phyloP scores from a whole-genome alignment of 2,113 vertebrate species.

The Talpa occidentalis region DNA sequence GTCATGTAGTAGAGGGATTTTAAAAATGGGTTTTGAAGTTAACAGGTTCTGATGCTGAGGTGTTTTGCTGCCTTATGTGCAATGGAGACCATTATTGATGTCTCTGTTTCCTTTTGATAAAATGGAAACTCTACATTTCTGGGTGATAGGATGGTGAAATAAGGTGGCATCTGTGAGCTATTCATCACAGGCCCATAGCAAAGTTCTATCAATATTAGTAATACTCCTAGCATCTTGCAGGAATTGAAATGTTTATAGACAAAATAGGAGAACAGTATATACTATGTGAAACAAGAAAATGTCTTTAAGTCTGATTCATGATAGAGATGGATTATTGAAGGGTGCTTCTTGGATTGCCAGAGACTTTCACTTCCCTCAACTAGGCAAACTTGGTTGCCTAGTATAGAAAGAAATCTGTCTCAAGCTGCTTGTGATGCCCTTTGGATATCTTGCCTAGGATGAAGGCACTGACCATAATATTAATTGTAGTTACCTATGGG shows the following conservation, averaged over 20 bases:
- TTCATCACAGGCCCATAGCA: too few species aligned
- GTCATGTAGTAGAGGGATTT: too few species aligned
- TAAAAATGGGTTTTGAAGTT: not conserved
- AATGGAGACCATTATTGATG: not conserved
- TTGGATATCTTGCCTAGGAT: not conserved
- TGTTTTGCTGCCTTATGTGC: not conserved
- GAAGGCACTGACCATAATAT: not conserved
- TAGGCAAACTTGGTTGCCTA: rapidly evolving
- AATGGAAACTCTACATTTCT: not conserved
- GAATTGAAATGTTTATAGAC: too few species aligned
- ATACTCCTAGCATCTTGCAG: too few species aligned
- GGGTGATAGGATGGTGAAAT: not conserved
- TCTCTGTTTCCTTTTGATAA: not conserved
- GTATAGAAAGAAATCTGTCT: not conserved
- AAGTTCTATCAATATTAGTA: too few species aligned
- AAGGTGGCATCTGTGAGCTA: too few species aligned
- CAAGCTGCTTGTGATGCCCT: not conserved
- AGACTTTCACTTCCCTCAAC: not conserved
- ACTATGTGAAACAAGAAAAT: too few species aligned
- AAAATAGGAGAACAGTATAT: too few species aligned
- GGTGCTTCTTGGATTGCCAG: not conserved
- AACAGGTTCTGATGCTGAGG: not conserved
- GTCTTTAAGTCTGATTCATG: too few species aligned
- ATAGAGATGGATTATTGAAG: too few species aligned
- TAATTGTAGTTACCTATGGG: not conserved